Evolutionary conservation across 2,888 invertebrate species (phyloP).

Genomic region (Palloptera scutellata): DNA sequence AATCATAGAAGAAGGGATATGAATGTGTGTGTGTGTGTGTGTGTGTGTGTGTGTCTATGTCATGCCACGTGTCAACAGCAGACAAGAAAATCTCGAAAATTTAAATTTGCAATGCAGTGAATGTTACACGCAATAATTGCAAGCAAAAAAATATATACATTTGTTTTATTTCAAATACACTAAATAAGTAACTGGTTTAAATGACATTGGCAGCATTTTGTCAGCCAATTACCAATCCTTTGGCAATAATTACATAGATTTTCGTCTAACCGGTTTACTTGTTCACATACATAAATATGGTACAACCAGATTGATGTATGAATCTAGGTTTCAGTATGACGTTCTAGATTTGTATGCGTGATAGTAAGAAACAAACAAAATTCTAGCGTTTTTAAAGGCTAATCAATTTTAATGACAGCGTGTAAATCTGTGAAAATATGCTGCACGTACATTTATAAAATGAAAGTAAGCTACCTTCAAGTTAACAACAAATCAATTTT

Average conservation of each 20-base stretch:
- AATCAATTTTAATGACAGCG: too few relatives aligned
- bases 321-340: too few relatives aligned
- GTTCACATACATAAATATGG: not conserved
- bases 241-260: not conserved
- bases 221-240: not conserved
- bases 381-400: too few relatives aligned
- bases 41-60: constrained; percentile 27
- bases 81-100: not conserved
- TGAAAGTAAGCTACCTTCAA: too few relatives aligned
- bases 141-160: not conserved
- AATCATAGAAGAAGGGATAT: constrained; percentile 44
- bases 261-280: not conserved
- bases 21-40: constrained; percentile 28
- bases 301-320: too few relatives aligned
- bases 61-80: not conserved
- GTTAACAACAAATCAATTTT: too few relatives aligned
- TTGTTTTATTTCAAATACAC: too few relatives aligned
- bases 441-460: too few relatives aligned
- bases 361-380: too few relatives aligned
- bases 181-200: not conserved
- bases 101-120: not conserved
- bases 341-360: too few relatives aligned
- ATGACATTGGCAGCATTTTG: constrained; percentile 1
- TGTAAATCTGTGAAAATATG: too few relatives aligned
- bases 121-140: not conserved